Conservation (phyloP, 2,113 vertebrate species). For the Halcyon malimbica region DNA sequence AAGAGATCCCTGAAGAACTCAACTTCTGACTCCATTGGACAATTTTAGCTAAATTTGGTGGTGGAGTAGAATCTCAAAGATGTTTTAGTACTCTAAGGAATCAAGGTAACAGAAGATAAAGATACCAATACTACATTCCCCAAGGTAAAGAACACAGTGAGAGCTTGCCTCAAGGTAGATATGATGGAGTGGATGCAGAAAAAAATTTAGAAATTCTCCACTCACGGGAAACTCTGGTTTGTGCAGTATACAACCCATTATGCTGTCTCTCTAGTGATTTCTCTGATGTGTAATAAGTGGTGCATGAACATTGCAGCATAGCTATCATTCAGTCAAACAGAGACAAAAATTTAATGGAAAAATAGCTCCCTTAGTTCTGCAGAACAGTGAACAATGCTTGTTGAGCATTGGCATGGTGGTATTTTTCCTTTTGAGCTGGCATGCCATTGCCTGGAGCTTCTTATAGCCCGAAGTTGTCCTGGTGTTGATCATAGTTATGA, state of each 20-base stretch:
- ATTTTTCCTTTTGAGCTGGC: neutral
- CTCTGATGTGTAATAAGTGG: neutral
- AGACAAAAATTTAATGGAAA: neutral
- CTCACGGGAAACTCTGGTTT: neutral
- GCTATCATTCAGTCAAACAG: neutral
- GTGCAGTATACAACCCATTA: neutral
- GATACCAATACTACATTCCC: neutral
- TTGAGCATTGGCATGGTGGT: neutral
- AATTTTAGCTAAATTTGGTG: slow-evolving; percentile 10
- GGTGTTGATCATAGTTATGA: neutral
- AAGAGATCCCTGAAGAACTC: too few species aligned
- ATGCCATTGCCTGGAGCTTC: neutral
- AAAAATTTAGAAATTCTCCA: neutral
- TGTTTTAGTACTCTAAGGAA: neutral
- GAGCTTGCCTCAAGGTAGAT: neutral
- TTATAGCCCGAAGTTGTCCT: neutral
- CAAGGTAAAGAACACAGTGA: neutral
- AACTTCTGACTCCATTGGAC: neutral
- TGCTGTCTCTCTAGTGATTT: neutral
- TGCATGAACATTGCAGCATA: neutral
- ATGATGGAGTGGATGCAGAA: neutral
- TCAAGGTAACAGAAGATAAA: neutral
- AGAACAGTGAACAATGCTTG: neutral
- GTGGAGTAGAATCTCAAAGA: neutral
- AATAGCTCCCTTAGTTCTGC: neutral